phyloP scores from a whole-genome alignment of 2,797 vertebrate genomes.

The Clarias laeviceps region DNA sequence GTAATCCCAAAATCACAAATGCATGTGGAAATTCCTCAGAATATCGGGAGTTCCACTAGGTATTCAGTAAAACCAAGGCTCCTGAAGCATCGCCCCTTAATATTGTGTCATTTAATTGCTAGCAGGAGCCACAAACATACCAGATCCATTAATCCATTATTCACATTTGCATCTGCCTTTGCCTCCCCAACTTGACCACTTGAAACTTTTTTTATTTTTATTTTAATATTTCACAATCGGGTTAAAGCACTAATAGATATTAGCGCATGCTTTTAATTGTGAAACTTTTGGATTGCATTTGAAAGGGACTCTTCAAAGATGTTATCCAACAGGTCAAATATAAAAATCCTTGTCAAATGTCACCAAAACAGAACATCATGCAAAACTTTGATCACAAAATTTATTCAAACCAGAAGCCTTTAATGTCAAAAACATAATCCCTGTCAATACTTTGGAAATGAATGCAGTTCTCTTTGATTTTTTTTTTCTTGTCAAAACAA shows the following conservation, averaged over 20 bases:
- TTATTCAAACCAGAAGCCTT: background rate
- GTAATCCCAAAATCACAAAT: too few relatives aligned
- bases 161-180: too few relatives aligned
- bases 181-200: background rate
- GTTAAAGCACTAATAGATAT: background rate
- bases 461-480: background rate
- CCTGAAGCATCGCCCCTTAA: too few relatives aligned
- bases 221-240: background rate
- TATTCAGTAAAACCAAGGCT: too few relatives aligned
- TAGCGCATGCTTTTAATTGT: background rate
- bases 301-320: background rate
- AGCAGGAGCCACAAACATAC: too few relatives aligned
- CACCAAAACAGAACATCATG: background rate
- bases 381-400: background rate
- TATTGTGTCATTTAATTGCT: too few relatives aligned
- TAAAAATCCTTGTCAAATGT: background rate
- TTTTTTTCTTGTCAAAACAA: background rate
- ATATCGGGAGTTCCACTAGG: too few relatives aligned
- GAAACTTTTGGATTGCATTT: background rate
- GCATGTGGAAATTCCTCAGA: too few relatives aligned
- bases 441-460: background rate
- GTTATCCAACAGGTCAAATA: background rate
- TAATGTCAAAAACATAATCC: background rate
- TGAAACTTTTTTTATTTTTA: background rate
- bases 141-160: too few relatives aligned